A percentile compares a stretch with the other conserved stretches of the same genome.
These are phyloP conservation scores for Oncopeltus fasciatus DNA, from an alignment of 1,140 invertebrate genomes.

Conservation along the genomic window DNA sequence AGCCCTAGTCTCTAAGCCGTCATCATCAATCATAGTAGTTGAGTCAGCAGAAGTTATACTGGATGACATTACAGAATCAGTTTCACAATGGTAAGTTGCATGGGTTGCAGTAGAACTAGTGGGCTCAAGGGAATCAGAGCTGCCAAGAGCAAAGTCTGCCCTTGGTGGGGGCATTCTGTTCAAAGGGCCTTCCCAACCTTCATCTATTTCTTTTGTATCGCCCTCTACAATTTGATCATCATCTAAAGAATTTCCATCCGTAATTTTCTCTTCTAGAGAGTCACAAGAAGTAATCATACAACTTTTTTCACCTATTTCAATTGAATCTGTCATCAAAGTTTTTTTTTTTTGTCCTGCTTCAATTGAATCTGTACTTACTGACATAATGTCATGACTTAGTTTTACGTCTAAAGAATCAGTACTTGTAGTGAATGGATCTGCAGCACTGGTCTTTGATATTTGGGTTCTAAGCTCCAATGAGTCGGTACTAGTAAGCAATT, in stretches of 20 bases:
- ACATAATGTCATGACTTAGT: slow-evolving; percentile 35
- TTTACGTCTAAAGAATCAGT: slow-evolving; percentile 43
- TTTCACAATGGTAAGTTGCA: slow-evolving; percentile 69
- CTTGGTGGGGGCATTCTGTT: slow-evolving; percentile 29
- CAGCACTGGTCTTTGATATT: slow-evolving; percentile 14
- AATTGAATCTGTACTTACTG: slow-evolving; percentile 45
- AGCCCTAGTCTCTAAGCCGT: slow-evolving; percentile 33
- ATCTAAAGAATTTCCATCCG: slow-evolving; percentile 35
- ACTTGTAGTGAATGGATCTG: slow-evolving; percentile 30
- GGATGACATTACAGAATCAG: slow-evolving; percentile 65
- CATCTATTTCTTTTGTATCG: slow-evolving; percentile 30
- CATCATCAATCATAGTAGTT: slow-evolving; percentile 54
- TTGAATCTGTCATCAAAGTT: slow-evolving; percentile 34
- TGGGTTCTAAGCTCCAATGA: slow-evolving; percentile 29
- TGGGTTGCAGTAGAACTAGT: slow-evolving; percentile 62
- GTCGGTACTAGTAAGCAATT: slow-evolving; percentile 31
- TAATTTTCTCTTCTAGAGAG: slow-evolving; percentile 26
- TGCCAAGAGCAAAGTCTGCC: slow-evolving; percentile 39
- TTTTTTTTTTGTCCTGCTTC: slow-evolving; percentile 32
- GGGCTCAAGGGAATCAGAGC: slow-evolving; percentile 49
- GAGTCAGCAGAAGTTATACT: slow-evolving; percentile 64
- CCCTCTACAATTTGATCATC: slow-evolving; percentile 30
- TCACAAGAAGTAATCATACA: slow-evolving; percentile 29
- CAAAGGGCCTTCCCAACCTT: slow-evolving; percentile 28
- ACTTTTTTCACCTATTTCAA: slow-evolving; percentile 32